Conservation (phyloP, 2,888 invertebrate species). For the Lamellibrachia columna region DNA sequence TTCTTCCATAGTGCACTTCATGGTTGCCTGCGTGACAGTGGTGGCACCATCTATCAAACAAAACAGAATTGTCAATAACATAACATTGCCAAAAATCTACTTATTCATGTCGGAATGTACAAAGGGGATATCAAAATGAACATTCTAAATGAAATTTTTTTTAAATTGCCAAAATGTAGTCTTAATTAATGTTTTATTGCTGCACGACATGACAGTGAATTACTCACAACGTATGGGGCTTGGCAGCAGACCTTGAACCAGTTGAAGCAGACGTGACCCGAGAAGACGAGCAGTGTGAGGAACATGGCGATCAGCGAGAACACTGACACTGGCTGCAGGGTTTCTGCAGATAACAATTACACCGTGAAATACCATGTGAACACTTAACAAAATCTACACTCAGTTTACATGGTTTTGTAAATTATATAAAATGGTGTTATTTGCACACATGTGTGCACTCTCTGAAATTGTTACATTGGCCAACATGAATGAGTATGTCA, state of each 20-base stretch:
- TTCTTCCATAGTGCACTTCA: too few relatives aligned
- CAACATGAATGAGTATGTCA: too few relatives aligned
- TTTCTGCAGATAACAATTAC: conserved; percentile 41
- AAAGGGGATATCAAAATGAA: neutral
- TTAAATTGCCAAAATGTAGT: neutral
- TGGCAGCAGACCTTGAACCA: conserved; percentile 64
- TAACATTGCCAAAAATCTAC: neutral
- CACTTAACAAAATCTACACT: too few relatives aligned
- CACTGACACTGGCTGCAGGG: conserved; percentile 53
- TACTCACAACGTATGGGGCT: neutral
- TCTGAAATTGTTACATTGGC: too few relatives aligned
- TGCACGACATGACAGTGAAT: too few relatives aligned
- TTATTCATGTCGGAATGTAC: neutral
- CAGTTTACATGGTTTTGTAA: too few relatives aligned
- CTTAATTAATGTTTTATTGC: neutral
- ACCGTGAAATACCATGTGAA: neutral
- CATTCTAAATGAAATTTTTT: neutral
- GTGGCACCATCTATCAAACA: neutral
- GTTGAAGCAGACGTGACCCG: conserved; percentile 69
- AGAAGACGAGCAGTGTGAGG: conserved; percentile 72
- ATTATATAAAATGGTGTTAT: too few relatives aligned
- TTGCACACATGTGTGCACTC: too few relatives aligned
- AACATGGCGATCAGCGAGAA: conserved; percentile 73
- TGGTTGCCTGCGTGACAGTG: too few relatives aligned
- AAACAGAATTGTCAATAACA: neutral